Evolutionary conservation across 35 echinoderm and acorn worm genomes (phyloP).

Genomic region (Ptychodera flava): DNA sequence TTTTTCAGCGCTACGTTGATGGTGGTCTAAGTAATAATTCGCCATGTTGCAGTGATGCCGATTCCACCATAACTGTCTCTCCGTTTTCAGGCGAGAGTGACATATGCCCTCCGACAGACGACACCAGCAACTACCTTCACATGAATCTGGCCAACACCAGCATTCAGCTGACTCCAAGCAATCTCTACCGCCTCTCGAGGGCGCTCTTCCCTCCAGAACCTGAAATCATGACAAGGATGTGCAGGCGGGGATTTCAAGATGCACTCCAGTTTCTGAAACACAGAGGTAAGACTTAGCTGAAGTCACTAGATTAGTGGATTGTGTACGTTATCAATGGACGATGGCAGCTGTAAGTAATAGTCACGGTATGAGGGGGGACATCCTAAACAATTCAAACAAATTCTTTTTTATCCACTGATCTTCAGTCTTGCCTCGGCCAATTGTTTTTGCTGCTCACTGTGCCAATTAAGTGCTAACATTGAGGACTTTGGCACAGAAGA

Average conservation of each 20-base stretch:
- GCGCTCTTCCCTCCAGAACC: conserved; percentile 75
- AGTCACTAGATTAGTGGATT: too few species aligned
- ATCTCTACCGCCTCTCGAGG: conserved; percentile 63
- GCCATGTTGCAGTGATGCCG: conserved; percentile 35
- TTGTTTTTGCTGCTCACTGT: too few species aligned
- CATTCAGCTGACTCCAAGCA: conserved; percentile 68
- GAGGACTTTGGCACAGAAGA: too few species aligned
- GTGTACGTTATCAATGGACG: too few species aligned
- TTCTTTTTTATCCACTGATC: too few species aligned
- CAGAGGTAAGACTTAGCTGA: too few species aligned
- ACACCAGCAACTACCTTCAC: conserved; percentile 86
- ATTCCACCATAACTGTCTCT: conserved; percentile 74
- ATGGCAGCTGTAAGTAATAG: too few species aligned
- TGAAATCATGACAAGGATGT: conserved; percentile 58
- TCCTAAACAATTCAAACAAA: too few species aligned
- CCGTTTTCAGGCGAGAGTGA: conserved; percentile 90
- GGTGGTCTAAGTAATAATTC: conserved; percentile 90
- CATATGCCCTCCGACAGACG: conserved; percentile 85
- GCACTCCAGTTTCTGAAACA: conserved; percentile 51
- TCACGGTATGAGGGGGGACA: too few species aligned
- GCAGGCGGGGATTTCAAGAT: conserved; percentile 75
- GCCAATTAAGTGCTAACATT: too few species aligned
- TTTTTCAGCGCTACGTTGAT: conserved; percentile 78
- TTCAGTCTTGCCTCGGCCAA: too few species aligned
- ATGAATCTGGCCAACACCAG: conserved; percentile 73